These are phyloP conservation scores for Petroica traversi DNA, from an alignment of 2,113 vertebrate genomes.

Conservation along the genomic window DNA sequence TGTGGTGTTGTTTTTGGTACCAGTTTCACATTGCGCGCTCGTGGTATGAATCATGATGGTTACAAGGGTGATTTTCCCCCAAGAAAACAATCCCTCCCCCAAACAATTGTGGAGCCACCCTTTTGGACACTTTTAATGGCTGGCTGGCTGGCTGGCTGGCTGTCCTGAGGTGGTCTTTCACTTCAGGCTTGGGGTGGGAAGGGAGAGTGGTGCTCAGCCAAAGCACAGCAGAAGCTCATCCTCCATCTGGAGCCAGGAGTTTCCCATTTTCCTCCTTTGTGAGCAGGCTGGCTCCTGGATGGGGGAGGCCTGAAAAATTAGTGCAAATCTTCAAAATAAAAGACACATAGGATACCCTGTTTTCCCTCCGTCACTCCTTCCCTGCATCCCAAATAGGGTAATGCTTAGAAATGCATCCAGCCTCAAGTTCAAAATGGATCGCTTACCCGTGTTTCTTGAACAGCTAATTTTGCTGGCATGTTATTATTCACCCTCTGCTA, in stretches of 20 bases:
- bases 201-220: fast-evolving
- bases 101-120: background rate
- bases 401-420: background rate
- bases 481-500: conserved; percentile 38
- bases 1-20: conserved; percentile 56
- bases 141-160: background rate
- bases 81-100: conserved; percentile 13
- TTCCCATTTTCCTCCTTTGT: background rate
- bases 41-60: conserved; percentile 30
- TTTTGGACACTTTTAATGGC: background rate
- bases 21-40: background rate
- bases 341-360: background rate
- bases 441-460: conserved; percentile 31
- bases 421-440: background rate
- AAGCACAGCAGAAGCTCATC: fast-evolving
- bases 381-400: background rate
- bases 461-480: conserved; percentile 21
- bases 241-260: background rate
- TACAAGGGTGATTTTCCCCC: conserved; percentile 26
- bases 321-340: background rate
- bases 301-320: background rate
- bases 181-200: background rate
- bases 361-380: background rate
- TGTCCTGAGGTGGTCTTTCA: background rate
- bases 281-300: background rate